A percentile compares a stretch with the other conserved stretches of the same genome.
These are phyloP conservation scores for Malurus melanocephalus DNA, from an alignment of 2,113 vertebrate genomes.

Conservation along the genomic window DNA sequence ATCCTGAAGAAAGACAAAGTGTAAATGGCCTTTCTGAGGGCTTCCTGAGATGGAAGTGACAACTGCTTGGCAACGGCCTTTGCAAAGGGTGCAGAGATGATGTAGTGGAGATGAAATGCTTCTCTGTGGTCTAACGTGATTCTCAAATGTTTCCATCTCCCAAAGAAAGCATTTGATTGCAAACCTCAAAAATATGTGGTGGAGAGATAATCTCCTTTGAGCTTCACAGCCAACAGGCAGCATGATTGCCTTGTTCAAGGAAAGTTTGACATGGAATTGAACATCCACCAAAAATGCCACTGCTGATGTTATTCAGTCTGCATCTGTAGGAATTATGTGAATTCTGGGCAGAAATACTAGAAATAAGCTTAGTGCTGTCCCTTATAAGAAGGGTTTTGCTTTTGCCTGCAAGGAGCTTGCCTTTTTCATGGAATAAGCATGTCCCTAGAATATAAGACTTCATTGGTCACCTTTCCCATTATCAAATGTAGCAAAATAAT, in stretches of 20 bases:
- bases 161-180: background rate
- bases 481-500: background rate
- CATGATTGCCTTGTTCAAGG: background rate
- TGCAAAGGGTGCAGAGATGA: background rate
- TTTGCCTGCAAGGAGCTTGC: background rate
- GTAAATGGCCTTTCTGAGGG: conserved; percentile 60
- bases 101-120: background rate
- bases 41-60: conserved; percentile 57
- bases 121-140: background rate
- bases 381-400: background rate
- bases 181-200: background rate
- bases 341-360: background rate
- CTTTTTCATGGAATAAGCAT: background rate
- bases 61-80: conserved; percentile 30
- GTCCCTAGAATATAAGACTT: background rate
- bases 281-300: background rate
- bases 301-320: background rate
- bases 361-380: background rate
- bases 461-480: background rate
- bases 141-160: background rate
- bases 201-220: background rate
- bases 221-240: background rate
- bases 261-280: background rate
- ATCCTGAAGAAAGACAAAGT: conserved; percentile 62
- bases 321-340: background rate